Evolutionary conservation across 2,113 vertebrate genomes (phyloP), one percentile per base, ranked within the genome.

Genomic region (Colaptes auratus): DNA sequence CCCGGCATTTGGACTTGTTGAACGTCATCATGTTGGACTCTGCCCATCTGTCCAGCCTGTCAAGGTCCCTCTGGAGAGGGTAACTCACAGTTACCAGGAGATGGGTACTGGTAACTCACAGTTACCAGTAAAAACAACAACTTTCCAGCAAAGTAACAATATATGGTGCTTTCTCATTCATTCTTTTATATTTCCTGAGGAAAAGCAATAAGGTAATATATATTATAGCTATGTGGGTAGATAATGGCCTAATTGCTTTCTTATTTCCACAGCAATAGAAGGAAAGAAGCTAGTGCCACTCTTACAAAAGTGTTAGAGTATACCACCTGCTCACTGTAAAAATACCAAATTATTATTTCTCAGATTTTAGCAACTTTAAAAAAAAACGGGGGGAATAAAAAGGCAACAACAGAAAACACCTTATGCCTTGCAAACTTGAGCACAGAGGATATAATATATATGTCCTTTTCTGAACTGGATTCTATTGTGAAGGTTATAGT

Each of bases 41-140:
- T 36, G 36, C 36, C 36, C 36, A 36, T 36, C 36, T 36, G 36
- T 36, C 36, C 36, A 36, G 36, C 36, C 36, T 36, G 36, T 36
- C 36, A 36, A 36, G 36, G 36, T 36, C 36, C 36, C 36, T 36
- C 36, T 36, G 36, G 36, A 36, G 36, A 36, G 36, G 9, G 9
- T 36, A 84, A 48, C 3, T 77, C 15, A n/a, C 0, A 0, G 4
- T 70, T 78, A 27, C 39, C 50, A 61, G 44, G n/a, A n/a, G n/a
- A n/a, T n/a, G n/a, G n/a, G n/a, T n/a, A n/a, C n/a, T n/a, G 9
- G 9, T 36, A 84, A 48, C 3, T 77, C 15, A n/a, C 0, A 0
- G 4, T 70, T 78, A 27, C 39, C 50, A 61, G 44, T 53, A 69
- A 82, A 73, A 28, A 88, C 74, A 28, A 85, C 74, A 28, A 52